Evolutionary conservation across 2,113 vertebrate species (phyloP).

Genomic region (Lanius collurio): DNA sequence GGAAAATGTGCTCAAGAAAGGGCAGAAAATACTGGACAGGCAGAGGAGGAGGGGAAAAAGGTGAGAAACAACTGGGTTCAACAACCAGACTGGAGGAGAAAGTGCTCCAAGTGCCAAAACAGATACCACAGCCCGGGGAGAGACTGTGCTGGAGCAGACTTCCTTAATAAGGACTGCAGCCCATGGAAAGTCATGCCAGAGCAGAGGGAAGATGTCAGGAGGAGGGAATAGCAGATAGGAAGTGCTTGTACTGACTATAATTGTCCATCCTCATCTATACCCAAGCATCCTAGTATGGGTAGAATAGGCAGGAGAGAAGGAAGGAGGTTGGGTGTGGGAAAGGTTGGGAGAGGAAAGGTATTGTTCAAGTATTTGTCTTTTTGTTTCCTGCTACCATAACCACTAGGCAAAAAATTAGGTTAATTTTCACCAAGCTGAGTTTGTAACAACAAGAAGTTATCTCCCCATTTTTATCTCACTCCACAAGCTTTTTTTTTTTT

Average conservation of each 20-base stretch:
- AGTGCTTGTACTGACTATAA: background rate
- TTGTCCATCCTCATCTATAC: accelerated
- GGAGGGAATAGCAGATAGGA: background rate
- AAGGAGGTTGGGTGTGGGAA: background rate
- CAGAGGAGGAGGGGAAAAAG: background rate
- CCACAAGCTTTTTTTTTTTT: background rate
- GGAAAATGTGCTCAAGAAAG: background rate
- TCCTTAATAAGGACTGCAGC: background rate
- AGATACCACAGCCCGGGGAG: background rate
- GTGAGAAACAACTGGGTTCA: background rate
- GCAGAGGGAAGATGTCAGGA: background rate
- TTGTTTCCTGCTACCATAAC: background rate
- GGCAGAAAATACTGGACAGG: background rate
- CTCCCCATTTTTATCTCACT: background rate
- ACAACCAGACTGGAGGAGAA: background rate
- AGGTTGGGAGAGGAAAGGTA: background rate
- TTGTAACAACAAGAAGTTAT: background rate
- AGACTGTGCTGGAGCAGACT: background rate
- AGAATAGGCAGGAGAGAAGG: background rate
- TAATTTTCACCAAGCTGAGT: background rate
- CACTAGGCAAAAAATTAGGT: background rate
- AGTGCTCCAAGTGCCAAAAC: background rate
- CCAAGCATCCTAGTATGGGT: background rate
- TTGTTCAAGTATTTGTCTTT: background rate
- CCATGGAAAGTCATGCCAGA: background rate